Conservation (phyloP, 92 coral and sea anemone genomes). For the Porites rus region DNA sequence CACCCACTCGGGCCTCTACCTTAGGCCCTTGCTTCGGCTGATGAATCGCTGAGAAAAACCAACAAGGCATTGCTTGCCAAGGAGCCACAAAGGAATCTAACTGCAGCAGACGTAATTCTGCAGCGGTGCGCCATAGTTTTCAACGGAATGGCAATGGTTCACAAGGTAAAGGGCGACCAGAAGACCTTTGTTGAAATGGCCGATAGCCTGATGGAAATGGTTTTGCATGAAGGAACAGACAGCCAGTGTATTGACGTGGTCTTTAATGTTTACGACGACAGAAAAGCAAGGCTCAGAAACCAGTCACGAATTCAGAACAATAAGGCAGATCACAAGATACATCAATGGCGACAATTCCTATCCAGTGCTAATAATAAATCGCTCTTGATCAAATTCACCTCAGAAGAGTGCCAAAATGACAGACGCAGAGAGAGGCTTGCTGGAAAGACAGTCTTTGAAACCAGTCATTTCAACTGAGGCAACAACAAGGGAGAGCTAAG, state of each 20-base stretch:
- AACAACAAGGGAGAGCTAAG: slow-evolving; percentile 5
- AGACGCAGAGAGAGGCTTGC: slow-evolving; percentile 22
- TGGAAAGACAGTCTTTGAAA: slow-evolving; percentile 44
- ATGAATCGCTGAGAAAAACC: slow-evolving; percentile 45
- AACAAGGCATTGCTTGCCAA: background rate
- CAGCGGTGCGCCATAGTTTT: slow-evolving; percentile 56
- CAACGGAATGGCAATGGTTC: slow-evolving; percentile 77
- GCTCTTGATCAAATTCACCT: background rate
- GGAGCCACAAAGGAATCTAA: slow-evolving; percentile 28
- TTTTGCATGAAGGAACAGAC: slow-evolving; percentile 30
- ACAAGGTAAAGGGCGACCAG: slow-evolving; percentile 60
- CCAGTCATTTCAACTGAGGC: slow-evolving; percentile 28
- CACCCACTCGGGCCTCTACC: slow-evolving; percentile 77
- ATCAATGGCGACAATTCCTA: slow-evolving; percentile 68
- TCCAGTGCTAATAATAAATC: background rate
- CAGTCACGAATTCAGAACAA: slow-evolving; percentile 14
- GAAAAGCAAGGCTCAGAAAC: slow-evolving; percentile 38
- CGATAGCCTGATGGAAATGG: slow-evolving; percentile 33
- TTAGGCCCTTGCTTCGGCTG: slow-evolving; percentile 57
- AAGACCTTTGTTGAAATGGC: slow-evolving; percentile 52
- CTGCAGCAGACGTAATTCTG: slow-evolving; percentile 48
- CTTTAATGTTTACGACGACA: slow-evolving; percentile 44
- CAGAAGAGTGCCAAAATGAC: slow-evolving; percentile 29
- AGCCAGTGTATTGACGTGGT: slow-evolving; percentile 50
- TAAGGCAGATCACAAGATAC: slow-evolving; percentile 44